Evolutionary conservation across 2,888 invertebrate genomes (phyloP), one percentile per base, ranked within the genome.

Genomic region (Adela reaumurella): DNA sequence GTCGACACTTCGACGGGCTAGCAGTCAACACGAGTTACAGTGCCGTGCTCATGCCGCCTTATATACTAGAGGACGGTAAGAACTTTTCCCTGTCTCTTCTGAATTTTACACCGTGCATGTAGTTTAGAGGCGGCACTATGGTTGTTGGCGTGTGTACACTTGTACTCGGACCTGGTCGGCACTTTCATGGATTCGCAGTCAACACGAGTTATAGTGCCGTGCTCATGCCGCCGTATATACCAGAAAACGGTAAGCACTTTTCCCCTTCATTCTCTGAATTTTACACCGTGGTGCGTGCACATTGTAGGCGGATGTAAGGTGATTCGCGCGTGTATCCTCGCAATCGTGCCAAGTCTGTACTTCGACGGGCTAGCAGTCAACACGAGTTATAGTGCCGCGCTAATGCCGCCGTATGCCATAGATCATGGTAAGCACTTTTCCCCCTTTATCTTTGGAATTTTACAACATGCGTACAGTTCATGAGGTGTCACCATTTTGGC

Each of bases 161-260:
- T 63, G 79, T 84, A 49, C 83, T 92, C 49, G 82, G 86, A 44
- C 86, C 88, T 49, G 90, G 90, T 81, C 79, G 89, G 49, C 92
- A 93, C 64, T 94, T 94, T 65, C 92, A 93, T 69, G 89, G 92
- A 62, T 83, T 92, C 58, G 88, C 89, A 19, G 90, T 93, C 52
- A 94, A 93, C 68, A 83, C 88, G 55, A 91, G 87, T 64, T 83
- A 89, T 60, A 94, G 94, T 65, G 91, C 94, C 47, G 90, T 96
- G 56, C 86, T 97, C 55, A 87, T 96, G 68, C 95, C 97, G 19
- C 85, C 87, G 1, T 88, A 24, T 8, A 24, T 24, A 4, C 5
- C 24, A 4, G 24, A 24, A 8, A 8, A 24, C 8, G 24, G 24
- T 24, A 8, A 24, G 24, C 8, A 24, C 24, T 24, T 24, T 24